Base-by-base conservation (phyloP, 2,888 invertebrate species). In the Stictocephala bisonia region DNA sequence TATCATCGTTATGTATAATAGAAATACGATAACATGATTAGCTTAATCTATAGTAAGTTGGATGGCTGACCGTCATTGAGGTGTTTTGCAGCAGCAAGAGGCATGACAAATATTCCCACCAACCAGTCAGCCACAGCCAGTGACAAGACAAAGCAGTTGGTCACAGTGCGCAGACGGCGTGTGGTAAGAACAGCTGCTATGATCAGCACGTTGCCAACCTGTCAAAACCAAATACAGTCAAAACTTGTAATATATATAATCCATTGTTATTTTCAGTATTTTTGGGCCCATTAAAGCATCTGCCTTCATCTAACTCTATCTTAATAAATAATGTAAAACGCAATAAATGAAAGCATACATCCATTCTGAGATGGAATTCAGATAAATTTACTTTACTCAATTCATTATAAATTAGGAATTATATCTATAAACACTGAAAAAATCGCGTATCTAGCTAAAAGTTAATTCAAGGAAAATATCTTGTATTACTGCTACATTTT, bases 111-210 rank as follows among this genome's bases (percentile, higher is more conserved):
- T 31, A 96, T 90, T 0, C 97, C 98, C 2, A 98, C 96, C 77
- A 96, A 84, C 83, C 97, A 88, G 86, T 98, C 98, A 53, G 97
- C 97, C 0, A 93, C 92, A 0, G 97, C 97, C 82, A 98, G 85
- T 68, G 96, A 97, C 81, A 96, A 95, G 77, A 98, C 96, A 84
- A 97, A 96, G 82, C 96, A 95, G 83, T 98, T 97, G 60, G 97
- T 97, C 31, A 97, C 95, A 0, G 96, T 96, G 77, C 97, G 88
- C 77, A 98, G 86, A 77, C 96, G 88, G 78, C 93, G 90, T 0
- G 94, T 94, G 0, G 94, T 94, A 79, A 94, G 88, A 64, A 97
- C 96, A 6, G 97, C 94, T 20, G 93, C 87, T 78, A 97, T 96
- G 71, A 97, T 95, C 80, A 97, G 86, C 2, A 94, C 93, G 84